Evolutionary conservation across 2,113 vertebrate genomes (phyloP).

Genomic region (Xiphias gladius): DNA sequence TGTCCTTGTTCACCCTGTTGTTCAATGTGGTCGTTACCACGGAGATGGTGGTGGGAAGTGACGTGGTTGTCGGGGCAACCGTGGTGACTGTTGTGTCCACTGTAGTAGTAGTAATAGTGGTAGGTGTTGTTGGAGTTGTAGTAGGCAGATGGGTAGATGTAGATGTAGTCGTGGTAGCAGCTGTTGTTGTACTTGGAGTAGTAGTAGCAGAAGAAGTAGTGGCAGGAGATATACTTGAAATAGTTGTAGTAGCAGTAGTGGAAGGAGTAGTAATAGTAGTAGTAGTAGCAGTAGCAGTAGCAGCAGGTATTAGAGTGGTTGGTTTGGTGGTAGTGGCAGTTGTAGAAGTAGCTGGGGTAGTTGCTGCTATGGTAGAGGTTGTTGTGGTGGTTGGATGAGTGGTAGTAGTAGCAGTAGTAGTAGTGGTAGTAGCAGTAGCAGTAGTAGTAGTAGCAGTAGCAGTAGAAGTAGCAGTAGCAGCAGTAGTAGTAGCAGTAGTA

Average conservation of each 20-base stretch:
- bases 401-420: not conserved
- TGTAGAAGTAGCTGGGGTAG: not conserved
- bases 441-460: not conserved
- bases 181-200: not conserved
- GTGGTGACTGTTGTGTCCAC: not conserved
- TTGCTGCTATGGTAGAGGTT: too few species aligned
- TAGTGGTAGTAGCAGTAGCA: not conserved
- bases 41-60: not conserved
- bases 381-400: not conserved
- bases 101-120: not conserved
- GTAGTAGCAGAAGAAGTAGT: not conserved
- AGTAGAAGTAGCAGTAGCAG: not conserved
- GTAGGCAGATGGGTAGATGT: not conserved
- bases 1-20: constrained; percentile 88
- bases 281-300: not conserved
- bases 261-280: not conserved
- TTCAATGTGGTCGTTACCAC: constrained; percentile 76
- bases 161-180: not conserved
- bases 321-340: constrained; percentile 25
- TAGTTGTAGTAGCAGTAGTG: not conserved
- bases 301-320: not conserved
- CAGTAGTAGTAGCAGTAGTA: not conserved
- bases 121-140: not conserved
- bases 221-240: not conserved
- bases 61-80: not conserved